Evolutionary conservation across 2,113 vertebrate genomes (phyloP).

Genomic region (Protobothrops flavoviridis): DNA sequence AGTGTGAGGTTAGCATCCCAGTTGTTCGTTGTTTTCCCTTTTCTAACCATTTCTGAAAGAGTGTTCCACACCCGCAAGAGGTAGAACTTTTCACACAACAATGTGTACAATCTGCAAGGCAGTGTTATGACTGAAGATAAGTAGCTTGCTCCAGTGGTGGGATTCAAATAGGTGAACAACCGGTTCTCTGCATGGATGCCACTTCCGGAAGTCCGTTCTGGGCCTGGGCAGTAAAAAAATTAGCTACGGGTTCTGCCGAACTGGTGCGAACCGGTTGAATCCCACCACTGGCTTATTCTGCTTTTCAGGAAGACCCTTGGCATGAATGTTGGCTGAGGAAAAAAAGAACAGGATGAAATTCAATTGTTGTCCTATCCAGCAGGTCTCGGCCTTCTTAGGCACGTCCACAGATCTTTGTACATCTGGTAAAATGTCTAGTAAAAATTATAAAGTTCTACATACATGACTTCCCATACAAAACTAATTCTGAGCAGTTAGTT

Average conservation of each 20-base stretch:
- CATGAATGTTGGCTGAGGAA: background rate
- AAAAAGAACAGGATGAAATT: background rate
- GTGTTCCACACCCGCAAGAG: background rate
- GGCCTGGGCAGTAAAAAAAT: too few relatives aligned
- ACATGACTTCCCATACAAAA: background rate
- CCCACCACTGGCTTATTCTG: background rate
- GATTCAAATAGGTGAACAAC: too few relatives aligned
- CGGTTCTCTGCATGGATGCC: too few relatives aligned
- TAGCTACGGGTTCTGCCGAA: too few relatives aligned
- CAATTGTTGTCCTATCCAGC: background rate
- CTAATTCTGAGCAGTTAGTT: background rate
- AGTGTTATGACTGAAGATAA: background rate
- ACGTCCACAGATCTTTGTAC: background rate
- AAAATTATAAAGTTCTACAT: background rate
- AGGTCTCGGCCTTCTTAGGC: background rate
- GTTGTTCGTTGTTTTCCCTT: background rate
- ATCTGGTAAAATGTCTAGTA: background rate
- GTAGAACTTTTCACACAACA: background rate
- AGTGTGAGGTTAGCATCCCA: background rate
- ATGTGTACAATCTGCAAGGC: background rate
- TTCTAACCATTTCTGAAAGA: background rate
- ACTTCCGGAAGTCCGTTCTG: too few relatives aligned
- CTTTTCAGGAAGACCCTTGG: background rate
- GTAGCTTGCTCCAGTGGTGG: background rate
- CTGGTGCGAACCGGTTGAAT: too few relatives aligned